Conservation (phyloP, 2,888 invertebrate genomes). For the Cosmopolites sordidus region DNA sequence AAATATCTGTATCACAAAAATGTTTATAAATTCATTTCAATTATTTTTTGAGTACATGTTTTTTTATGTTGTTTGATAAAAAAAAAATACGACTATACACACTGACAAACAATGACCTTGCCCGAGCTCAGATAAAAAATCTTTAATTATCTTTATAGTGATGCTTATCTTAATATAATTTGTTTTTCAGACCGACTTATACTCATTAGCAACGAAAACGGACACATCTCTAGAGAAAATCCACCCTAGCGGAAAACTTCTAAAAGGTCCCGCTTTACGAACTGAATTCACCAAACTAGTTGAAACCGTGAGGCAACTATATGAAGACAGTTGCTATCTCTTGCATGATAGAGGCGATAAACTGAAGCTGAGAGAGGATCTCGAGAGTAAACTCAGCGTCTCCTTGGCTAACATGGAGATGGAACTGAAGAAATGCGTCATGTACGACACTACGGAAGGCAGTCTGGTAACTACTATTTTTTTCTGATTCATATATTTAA, state of each 20-base stretch:
- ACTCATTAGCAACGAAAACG: slow-evolving; percentile 68
- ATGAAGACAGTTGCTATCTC: slow-evolving; percentile 68
- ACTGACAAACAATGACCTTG: too few relatives aligned
- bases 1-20: too few relatives aligned
- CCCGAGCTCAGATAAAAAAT: too few relatives aligned
- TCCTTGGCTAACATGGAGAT: slow-evolving; percentile 66
- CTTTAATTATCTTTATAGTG: too few relatives aligned
- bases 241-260: slow-evolving; percentile 76
- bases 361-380: slow-evolving; percentile 60
- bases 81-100: too few relatives aligned
- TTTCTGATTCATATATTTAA: too few relatives aligned
- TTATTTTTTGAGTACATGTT: too few relatives aligned
- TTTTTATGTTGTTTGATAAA: too few relatives aligned
- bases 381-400: slow-evolving; percentile 64
- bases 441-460: slow-evolving; percentile 54
- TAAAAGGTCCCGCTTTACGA: slow-evolving; percentile 68
- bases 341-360: slow-evolving; percentile 65
- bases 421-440: slow-evolving; percentile 65
- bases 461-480: slow-evolving; percentile 48
- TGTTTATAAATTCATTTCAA: too few relatives aligned
- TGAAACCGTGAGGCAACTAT: slow-evolving; percentile 59
- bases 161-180: too few relatives aligned
- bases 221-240: slow-evolving; percentile 66
- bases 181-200: slow-evolving; percentile 60
- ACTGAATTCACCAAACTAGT: slow-evolving; percentile 75